Percentiles rank a stretch among this genome's conserved stretches.
These are phyloP conservation scores for Pitangus sulphuratus DNA, from an alignment of 2,797 vertebrate genomes.

Conservation along the genomic window DNA sequence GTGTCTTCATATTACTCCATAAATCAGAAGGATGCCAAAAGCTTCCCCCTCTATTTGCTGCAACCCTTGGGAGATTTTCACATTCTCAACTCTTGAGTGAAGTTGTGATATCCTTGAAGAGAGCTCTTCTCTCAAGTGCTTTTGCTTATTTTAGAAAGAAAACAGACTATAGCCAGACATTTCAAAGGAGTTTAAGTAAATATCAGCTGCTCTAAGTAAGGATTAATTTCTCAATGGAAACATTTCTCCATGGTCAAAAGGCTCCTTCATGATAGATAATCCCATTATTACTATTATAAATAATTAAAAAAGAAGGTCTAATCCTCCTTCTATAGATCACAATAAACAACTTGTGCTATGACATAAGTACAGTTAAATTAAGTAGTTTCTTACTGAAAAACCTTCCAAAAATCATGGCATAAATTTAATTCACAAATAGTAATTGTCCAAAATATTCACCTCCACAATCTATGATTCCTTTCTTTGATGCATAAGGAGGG, in stretches of 20 bases:
- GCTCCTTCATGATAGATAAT: background rate
- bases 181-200: slow-evolving; percentile 7
- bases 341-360: background rate
- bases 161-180: background rate
- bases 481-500: background rate
- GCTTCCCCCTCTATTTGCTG: background rate
- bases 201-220: background rate
- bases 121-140: slow-evolving; percentile 12
- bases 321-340: background rate
- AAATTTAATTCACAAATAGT: background rate
- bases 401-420: background rate
- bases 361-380: background rate
- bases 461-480: background rate
- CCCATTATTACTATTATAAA: background rate
- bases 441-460: background rate
- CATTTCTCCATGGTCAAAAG: background rate
- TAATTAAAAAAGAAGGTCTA: background rate
- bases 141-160: slow-evolving; percentile 23
- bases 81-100: background rate
- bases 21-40: slow-evolving; percentile 30
- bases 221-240: background rate
- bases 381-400: background rate
- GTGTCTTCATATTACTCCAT: background rate
- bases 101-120: slow-evolving; percentile 22
- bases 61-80: background rate